Evolutionary conservation across 2,797 vertebrate genomes (phyloP).

Genomic region (Chelonia mydas): DNA sequence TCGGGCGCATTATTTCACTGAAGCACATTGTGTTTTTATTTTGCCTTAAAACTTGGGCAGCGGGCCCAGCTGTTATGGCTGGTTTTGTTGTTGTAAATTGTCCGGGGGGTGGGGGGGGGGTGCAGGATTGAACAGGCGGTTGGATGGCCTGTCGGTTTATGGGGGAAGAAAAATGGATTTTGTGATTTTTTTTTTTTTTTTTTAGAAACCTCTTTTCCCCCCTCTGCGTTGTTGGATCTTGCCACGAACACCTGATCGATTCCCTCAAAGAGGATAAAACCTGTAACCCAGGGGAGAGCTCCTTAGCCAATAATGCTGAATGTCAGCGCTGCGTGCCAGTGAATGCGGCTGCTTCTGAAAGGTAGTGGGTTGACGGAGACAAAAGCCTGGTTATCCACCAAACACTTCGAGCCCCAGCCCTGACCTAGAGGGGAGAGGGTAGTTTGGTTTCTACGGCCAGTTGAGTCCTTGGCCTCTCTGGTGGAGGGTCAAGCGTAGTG

Average conservation of each 20-base stretch:
- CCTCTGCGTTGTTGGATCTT: rapidly evolving
- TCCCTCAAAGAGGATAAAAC: background rate
- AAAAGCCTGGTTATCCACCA: background rate
- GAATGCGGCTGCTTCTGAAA: background rate
- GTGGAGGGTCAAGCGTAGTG: background rate
- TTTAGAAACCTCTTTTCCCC: rapidly evolving
- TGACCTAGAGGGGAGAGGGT: background rate
- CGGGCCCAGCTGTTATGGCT: rapidly evolving
- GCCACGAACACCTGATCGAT: background rate
- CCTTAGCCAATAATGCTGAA: background rate
- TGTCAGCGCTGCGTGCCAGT: background rate
- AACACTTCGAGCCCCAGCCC: background rate
- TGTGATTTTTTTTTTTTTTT: too few species aligned
- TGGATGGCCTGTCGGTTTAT: rapidly evolving
- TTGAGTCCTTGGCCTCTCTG: background rate
- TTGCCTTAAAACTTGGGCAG: rapidly evolving
- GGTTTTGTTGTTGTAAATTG: rapidly evolving
- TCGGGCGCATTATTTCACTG: background rate
- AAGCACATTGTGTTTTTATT: background rate
- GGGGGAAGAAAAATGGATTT: background rate
- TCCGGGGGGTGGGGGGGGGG: rapidly evolving
- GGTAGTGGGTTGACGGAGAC: background rate
- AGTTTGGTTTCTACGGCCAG: rapidly evolving
- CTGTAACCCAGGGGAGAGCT: background rate
- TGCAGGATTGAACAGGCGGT: rapidly evolving